Evolutionary conservation across 2,888 invertebrate genomes (phyloP).

Genomic region (Trilocha varians): DNA sequence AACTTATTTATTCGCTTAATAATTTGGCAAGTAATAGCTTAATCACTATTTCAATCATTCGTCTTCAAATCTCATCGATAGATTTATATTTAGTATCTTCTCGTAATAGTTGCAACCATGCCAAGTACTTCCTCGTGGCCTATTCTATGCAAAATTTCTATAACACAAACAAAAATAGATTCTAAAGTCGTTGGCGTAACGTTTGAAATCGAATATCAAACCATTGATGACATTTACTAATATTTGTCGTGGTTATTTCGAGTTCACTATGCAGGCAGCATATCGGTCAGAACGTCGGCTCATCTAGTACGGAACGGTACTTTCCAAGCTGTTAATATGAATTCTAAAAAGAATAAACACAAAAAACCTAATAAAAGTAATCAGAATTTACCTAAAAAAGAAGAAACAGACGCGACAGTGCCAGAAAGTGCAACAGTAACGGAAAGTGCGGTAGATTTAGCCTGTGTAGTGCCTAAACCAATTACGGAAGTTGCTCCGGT

Average conservation of each 20-base stretch:
- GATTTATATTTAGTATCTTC: constrained; percentile 23
- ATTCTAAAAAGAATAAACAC: constrained; percentile 51
- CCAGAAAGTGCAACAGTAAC: constrained; percentile 2
- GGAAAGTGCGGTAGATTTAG: constrained; percentile 10
- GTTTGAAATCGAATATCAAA: constrained; percentile 6
- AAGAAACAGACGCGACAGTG: constrained; percentile 10
- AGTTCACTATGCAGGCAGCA: constrained; percentile 54
- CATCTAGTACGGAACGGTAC: constrained; percentile 50
- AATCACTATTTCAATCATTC: constrained; percentile 7
- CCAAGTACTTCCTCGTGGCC: constrained; percentile 38
- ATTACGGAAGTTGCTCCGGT: neutral
- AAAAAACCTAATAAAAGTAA: constrained; percentile 43
- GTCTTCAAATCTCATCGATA: constrained; percentile 4
- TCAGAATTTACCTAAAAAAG: constrained; percentile 24
- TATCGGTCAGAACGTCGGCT: constrained; percentile 55
- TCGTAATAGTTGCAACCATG: constrained; percentile 32
- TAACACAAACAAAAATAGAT: constrained; percentile 11
- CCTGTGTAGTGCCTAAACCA: neutral
- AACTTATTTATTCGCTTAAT: neutral
- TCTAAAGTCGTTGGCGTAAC: constrained; percentile 3
- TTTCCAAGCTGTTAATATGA: constrained; percentile 35
- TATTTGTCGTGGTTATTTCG: constrained; percentile 40
- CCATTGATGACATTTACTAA: constrained; percentile 50
- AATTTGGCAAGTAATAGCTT: neutral
- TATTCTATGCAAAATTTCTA: constrained; percentile 20